Base-by-base conservation (phyloP, 2,113 vertebrate genomes). In the Thomomys bottae region DNA sequence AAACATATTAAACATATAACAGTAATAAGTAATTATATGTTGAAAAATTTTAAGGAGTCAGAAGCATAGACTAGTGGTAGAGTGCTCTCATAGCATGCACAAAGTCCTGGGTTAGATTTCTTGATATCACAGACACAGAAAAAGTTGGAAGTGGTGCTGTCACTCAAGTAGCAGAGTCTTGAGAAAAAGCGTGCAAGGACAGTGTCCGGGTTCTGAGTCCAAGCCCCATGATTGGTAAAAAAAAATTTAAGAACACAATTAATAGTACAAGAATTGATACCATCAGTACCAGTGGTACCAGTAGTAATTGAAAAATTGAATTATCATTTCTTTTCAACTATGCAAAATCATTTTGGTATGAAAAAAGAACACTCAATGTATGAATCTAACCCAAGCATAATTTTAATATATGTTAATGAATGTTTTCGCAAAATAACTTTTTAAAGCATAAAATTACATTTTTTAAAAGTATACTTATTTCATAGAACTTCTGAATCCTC, bases 311-410 rank as follows among this genome's bases (percentile, higher is more conserved):
- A 83, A 63, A 6, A 32, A 32, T 64, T 72, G 66, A 81, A 32
- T 77, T 61, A 88, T n/a, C 4, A 0, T 92, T 10, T 63, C 71
- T 68, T 84, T 84, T 90, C 34, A 93, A 30, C 84, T 23, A 73
- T 57, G n/a, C 21, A 87, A 89, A 89, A 42, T 32, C 5, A 92
- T 63, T 89, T 90, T 36, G 61, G 21, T 34, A 81, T 71, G 28
- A 78, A 90, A 21, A 86, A 2, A 71, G 8, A 90, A 81, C 85
- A 61, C 12, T 54, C 49, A 15, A 6, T 75, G 9, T 40, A 38
- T 42, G 11, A 8, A 26, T 68, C 28, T 84, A 77, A 68, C 3
- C 87, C 10, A 70, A 8, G 80, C 54, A 77, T 67, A 36, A 49
- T 87, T 87, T 10, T 89, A 84, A 12, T 54, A 36, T 32, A 45